Evolutionary conservation across 2,797 vertebrate species (phyloP).

Genomic region (Arrhamphus sclerolepis): DNA sequence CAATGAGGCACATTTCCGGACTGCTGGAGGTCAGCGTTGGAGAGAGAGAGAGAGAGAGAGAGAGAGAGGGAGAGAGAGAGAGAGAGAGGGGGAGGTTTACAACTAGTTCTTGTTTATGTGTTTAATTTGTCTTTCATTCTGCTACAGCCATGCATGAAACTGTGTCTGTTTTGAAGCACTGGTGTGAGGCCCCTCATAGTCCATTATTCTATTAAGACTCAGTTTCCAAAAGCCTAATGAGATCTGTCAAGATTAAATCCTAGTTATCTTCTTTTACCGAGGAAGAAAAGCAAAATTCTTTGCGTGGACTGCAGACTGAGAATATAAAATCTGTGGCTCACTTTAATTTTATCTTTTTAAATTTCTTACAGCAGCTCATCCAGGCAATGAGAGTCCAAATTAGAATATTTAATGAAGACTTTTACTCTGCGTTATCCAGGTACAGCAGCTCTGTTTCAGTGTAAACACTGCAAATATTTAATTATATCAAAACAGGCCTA

Average conservation of each 20-base stretch:
- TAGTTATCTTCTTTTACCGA: conserved; percentile 16
- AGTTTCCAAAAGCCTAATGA: conserved; percentile 11
- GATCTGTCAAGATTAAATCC: conserved; percentile 8
- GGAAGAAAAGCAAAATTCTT: conserved; percentile 10
- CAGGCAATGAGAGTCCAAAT: conserved; percentile 20
- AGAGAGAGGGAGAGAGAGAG: neutral
- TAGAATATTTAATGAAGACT: conserved; percentile 8
- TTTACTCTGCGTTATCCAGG: conserved; percentile 9
- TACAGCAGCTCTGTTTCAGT: conserved; percentile 3
- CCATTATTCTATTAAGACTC: conserved; percentile 10
- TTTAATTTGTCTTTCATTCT: neutral
- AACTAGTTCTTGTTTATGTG: conserved; percentile 23
- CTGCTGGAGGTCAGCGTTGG: conserved; percentile 19
- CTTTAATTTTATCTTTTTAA: conserved; percentile 26
- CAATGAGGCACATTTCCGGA: conserved; percentile 43
- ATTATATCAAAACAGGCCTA: no score
- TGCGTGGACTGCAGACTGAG: conserved; percentile 3
- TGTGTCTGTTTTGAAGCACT: conserved; percentile 7
- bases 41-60: neutral
- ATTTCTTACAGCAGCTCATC: conserved; percentile 21
- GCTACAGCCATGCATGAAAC: conserved; percentile 2
- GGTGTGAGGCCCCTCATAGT: conserved; percentile 1
- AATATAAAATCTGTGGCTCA: conserved; percentile 42
- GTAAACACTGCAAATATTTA: no score
- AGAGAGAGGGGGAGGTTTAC: conserved; percentile 1